Evolutionary conservation across 1,140 invertebrate species (phyloP), one percentile per base, ranked within the genome.

Genomic region (Megalopta genalis): DNA sequence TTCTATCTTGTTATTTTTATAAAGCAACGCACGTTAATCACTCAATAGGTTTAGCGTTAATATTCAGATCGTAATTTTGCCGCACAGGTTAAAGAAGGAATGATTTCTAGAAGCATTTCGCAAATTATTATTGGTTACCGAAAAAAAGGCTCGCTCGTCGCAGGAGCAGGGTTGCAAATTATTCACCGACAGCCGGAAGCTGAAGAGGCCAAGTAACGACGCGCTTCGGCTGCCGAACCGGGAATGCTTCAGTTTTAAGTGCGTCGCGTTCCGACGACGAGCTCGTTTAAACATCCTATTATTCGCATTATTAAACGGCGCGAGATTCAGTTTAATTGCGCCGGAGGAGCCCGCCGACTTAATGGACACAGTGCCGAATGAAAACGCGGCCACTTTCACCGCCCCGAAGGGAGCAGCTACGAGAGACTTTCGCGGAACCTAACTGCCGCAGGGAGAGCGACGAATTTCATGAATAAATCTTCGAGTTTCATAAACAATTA

Each of bases 261-360:
- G n/a, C 63, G 63, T 12, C 25, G 7, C 62, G 62, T 63, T 37
- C 18, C 27, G 63, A 12, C 63, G 66, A 59, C 54, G 54, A n/a
- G 37, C 63, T 23, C 63, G 63, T 65, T 65, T 65, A 10, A 42
- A 60, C 64, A 69, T 68, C 67, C 54, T 76, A 68, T 76, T 74
- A 74, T 74, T 74, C 74, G 64, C 49, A 32, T 68, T 60, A 60
- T 60, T 54, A 60, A 76, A 37, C 39, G 52, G 6, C 64, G 39
- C 65, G 39, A 76, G 74, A 69, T 76, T 60, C 65, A 39, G 25
- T 76, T 57, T 68, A 76, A 68, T 76, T 54, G 65, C 65, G 21
- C 32, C 27, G n/a, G 39, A 76, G 52, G 2, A 68, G 46, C 54
- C 32, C 37, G 37, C 42, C 42, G 39, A 32, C 57, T 46, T 69